phyloP scores from a whole-genome alignment of 2,888 invertebrate genomes.

The Pristionchus maxplancki region DNA sequence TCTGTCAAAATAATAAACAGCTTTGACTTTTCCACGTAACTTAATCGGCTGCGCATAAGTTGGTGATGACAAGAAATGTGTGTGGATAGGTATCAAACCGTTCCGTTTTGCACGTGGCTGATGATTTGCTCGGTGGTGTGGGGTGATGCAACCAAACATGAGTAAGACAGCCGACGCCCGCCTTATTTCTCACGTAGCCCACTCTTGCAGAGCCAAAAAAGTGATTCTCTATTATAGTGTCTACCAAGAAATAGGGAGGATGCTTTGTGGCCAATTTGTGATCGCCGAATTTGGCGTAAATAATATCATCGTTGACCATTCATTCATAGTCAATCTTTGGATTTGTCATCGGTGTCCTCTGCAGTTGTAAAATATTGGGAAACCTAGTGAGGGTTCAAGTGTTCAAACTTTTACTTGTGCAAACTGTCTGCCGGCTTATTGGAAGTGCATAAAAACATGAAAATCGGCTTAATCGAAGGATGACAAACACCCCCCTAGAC shows the following conservation, averaged over 20 bases:
- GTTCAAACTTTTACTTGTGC: background rate
- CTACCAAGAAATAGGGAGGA: background rate
- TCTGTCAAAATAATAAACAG: background rate
- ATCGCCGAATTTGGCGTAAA: background rate
- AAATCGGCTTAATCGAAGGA: background rate
- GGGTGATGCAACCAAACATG: background rate
- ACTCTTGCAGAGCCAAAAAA: background rate
- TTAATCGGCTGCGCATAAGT: background rate
- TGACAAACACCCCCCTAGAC: background rate
- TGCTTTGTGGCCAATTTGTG: background rate
- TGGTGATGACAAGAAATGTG: background rate
- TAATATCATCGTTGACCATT: background rate
- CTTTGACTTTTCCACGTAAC: background rate
- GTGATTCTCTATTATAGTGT: background rate
- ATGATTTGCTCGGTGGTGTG: background rate
- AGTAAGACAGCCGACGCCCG: background rate
- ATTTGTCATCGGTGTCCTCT: background rate
- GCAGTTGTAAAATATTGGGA: background rate
- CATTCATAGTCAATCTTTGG: background rate
- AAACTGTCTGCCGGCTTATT: background rate
- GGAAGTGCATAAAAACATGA: background rate
- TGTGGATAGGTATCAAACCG: background rate
- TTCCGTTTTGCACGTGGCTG: background rate
- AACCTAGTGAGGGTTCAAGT: background rate
- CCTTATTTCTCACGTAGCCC: background rate